Percentiles rank a stretch among this genome's conserved stretches.
phyloP scores from a whole-genome alignment of 2,888 invertebrate genomes.

The Cephus pulcher region DNA sequence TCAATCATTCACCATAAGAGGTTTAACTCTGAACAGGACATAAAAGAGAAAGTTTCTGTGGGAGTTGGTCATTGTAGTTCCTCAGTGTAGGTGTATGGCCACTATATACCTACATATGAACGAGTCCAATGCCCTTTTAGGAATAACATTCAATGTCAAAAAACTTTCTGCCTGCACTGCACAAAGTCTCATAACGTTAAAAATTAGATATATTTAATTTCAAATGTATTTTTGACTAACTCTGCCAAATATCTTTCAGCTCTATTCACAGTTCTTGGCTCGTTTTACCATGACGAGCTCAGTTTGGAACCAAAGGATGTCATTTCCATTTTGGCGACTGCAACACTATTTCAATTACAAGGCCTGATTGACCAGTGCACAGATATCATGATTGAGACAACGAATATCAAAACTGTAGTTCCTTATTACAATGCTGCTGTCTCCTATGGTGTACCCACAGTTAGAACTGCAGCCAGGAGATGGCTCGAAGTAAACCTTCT shows the following conservation, averaged over 20 bases:
- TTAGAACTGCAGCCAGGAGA: conserved; percentile 74
- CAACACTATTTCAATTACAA: conserved; percentile 80
- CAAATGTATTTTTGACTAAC: not conserved
- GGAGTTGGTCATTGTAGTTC: not conserved
- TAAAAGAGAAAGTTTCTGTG: conserved; percentile 34
- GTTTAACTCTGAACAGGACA: not conserved
- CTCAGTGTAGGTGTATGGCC: not conserved
- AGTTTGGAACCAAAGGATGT: conserved; percentile 76
- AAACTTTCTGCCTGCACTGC: not conserved
- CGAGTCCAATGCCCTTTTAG: not conserved
- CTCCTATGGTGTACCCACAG: conserved; percentile 75
- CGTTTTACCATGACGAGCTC: conserved; percentile 81
- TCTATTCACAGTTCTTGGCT: conserved; percentile 78
- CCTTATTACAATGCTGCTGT: conserved; percentile 77
- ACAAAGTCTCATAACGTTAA: not conserved
- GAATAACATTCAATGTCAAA: not conserved
- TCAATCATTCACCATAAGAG: not conserved
- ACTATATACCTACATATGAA: not conserved
- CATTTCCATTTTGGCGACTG: conserved; percentile 77
- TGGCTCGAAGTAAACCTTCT: conserved; percentile 80
- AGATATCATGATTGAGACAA: conserved; percentile 81
- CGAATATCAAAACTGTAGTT: conserved; percentile 77
- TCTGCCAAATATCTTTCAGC: conserved; percentile 67
- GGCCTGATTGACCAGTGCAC: conserved; percentile 79
- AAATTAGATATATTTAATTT: not conserved